phyloP scores from a whole-genome alignment of 2,113 vertebrate genomes.

The Thinocorus orbignyianus region DNA sequence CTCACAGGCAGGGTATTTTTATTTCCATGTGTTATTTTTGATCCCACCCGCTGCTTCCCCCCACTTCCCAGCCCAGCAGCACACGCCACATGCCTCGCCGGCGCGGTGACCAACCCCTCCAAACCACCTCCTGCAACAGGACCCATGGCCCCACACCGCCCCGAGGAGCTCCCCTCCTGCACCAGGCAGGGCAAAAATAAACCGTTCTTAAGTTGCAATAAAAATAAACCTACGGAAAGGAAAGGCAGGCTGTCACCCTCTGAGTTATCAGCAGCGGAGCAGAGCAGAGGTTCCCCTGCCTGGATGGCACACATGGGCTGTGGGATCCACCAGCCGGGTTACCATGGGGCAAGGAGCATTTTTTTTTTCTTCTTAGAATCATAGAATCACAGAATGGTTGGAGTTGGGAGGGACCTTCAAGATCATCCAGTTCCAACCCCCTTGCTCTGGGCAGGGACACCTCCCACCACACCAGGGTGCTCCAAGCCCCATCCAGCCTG shows the following conservation, averaged over 20 bases:
- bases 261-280: not conserved
- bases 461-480: no score
- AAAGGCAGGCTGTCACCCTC: not conserved
- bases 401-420: no score
- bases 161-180: not conserved
- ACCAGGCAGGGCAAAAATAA: not conserved
- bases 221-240: not conserved
- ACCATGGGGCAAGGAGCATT: not conserved
- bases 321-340: not conserved
- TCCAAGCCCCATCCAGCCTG: no score
- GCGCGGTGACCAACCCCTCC: not conserved
- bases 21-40: not conserved
- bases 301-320: not conserved
- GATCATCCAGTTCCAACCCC: no score
- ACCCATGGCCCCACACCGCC: not conserved
- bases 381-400: no score
- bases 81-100: accelerated
- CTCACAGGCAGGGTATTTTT: not conserved
- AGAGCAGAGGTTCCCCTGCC: not conserved
- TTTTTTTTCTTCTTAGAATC: no score
- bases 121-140: not conserved
- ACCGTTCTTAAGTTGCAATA: not conserved
- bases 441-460: no score
- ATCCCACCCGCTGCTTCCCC: accelerated
- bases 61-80: not conserved